phyloP scores from a whole-genome alignment of 2,113 vertebrate genomes.

The Stercorarius parasiticus region DNA sequence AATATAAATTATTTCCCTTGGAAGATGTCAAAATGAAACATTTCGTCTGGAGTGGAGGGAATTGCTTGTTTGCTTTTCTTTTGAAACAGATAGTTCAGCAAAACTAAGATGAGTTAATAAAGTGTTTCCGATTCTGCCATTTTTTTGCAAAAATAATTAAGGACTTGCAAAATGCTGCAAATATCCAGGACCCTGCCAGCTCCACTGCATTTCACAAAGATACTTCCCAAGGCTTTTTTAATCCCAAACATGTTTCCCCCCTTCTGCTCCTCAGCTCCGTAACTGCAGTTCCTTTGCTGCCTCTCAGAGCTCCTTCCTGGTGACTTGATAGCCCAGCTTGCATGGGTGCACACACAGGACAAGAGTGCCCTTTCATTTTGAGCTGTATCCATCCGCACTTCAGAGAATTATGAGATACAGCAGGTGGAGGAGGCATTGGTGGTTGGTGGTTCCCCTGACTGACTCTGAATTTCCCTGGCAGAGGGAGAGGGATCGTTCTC shows the following conservation, averaged over 20 bases:
- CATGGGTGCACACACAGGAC: not conserved
- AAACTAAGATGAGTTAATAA: slow-evolving; percentile 15
- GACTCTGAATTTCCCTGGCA: not conserved
- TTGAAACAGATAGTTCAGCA: slow-evolving; percentile 16
- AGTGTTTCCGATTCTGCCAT: not conserved
- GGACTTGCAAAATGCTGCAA: not conserved
- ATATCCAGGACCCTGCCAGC: not conserved
- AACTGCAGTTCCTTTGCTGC: not conserved
- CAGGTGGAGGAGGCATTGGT: not conserved
- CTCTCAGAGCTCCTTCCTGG: not conserved
- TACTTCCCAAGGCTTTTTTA: not conserved
- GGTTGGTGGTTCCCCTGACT: not conserved
- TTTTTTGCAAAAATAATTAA: not conserved
- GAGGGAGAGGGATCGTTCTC: not conserved
- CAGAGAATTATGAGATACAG: not conserved
- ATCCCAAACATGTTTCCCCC: not conserved
- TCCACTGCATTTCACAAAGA: not conserved
- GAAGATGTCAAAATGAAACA: not conserved
- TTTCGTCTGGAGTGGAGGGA: slow-evolving; percentile 3
- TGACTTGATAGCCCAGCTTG: not conserved
- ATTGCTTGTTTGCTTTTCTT: slow-evolving; percentile 14
- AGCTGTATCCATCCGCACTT: not conserved
- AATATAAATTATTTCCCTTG: slow-evolving; percentile 4
- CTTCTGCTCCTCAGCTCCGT: not conserved
- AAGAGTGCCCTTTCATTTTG: not conserved